These are phyloP conservation scores for Propithecus perrieri DNA, from an alignment of 2,797 vertebrate genomes.

Conservation along the genomic window DNA sequence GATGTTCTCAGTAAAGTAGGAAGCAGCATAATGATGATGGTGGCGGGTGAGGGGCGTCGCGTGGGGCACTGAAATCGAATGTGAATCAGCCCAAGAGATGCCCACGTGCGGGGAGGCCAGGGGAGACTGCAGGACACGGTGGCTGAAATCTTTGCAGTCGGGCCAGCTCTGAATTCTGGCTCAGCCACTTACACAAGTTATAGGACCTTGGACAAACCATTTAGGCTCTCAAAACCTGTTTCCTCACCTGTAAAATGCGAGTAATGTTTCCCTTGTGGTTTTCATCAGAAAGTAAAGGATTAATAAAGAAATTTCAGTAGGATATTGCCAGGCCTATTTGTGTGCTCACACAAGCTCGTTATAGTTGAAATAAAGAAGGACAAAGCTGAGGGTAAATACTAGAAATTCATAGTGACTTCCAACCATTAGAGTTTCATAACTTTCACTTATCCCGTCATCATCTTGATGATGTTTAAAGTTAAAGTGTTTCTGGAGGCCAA, in stretches of 20 bases:
- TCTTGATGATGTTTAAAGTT: background rate
- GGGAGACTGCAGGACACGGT: too few relatives aligned
- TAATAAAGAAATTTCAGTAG: constrained; percentile 1
- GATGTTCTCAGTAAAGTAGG: background rate
- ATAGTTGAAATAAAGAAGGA: background rate
- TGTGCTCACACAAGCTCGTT: background rate
- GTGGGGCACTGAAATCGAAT: too few relatives aligned
- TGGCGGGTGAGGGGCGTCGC: background rate
- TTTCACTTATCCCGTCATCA: background rate
- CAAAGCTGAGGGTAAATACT: background rate
- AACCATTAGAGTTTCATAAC: background rate
- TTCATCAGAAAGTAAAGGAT: background rate
- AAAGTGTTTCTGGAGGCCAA: background rate
- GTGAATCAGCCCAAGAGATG: background rate
- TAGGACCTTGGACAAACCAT: background rate
- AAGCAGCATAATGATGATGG: background rate
- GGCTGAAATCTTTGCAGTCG: background rate
- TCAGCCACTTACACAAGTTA: background rate
- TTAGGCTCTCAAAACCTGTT: background rate
- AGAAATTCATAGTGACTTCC: background rate
- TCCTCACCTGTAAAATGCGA: background rate
- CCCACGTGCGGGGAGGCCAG: background rate
- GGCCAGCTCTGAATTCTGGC: background rate
- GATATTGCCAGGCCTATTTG: background rate
- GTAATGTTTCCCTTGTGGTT: background rate